Conservation (phyloP, 2,888 invertebrate species). For the Meiosimyza platycephala region DNA sequence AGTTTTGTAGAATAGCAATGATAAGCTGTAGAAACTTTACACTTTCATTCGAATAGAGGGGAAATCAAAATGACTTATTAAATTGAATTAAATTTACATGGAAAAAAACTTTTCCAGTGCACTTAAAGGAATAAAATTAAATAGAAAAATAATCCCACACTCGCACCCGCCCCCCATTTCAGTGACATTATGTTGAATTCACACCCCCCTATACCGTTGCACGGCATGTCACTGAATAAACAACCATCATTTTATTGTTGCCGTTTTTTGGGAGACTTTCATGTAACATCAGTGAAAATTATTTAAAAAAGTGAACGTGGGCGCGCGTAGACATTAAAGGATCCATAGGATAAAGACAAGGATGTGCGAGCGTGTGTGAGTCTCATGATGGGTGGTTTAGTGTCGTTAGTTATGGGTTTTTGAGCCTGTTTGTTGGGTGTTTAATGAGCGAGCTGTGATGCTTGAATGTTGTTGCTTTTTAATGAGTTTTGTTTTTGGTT, state of each 20-base stretch:
- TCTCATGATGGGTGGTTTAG: conserved; percentile 9
- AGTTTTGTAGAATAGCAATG: too few species aligned
- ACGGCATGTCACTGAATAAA: conserved; percentile 4
- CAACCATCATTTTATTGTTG: conserved; percentile 27
- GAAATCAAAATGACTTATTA: too few species aligned
- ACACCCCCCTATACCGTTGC: neutral
- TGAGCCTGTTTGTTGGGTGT: conserved; percentile 28
- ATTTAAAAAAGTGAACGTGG: neutral
- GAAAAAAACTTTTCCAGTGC: neutral
- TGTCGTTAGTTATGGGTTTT: conserved; percentile 32
- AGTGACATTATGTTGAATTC: neutral
- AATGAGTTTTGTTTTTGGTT: neutral
- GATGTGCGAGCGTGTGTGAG: conserved; percentile 3
- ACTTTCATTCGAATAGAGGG: too few species aligned
- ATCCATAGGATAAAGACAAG: neutral
- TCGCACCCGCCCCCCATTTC: neutral
- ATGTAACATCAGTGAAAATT: neutral
- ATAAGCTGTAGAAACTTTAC: too few species aligned
- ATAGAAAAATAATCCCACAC: neutral
- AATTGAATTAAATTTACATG: too few species aligned
- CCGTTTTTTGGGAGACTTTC: conserved; percentile 14
- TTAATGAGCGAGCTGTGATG: conserved; percentile 30
- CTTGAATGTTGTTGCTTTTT: conserved; percentile 6
- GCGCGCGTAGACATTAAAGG: neutral
- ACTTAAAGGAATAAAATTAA: neutral